phyloP scores from a whole-genome alignment of 2,113 vertebrate species.

The Chitala chitala region DNA sequence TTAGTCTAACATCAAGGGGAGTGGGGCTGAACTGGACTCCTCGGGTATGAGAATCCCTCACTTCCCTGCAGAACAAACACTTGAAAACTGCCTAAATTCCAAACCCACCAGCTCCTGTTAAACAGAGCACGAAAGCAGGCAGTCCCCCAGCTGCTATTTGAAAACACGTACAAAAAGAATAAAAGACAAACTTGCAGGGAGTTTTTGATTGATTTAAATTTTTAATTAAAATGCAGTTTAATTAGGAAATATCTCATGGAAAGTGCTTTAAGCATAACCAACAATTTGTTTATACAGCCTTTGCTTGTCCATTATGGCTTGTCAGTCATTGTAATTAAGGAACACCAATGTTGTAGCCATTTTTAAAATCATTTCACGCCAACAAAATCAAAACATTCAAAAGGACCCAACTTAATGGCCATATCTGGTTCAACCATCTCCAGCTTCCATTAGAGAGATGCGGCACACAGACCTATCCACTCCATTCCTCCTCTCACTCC shows the following conservation, averaged over 20 bases:
- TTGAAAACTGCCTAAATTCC: background rate
- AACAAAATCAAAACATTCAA: background rate
- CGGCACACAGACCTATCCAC: conserved; percentile 45
- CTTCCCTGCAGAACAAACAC: background rate
- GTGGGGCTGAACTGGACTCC: background rate
- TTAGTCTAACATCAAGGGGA: no score
- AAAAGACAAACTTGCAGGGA: no score
- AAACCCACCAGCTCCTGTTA: no score
- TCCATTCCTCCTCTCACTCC: conserved; percentile 68
- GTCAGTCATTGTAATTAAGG: background rate
- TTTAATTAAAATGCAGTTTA: no score
- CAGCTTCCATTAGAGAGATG: conserved; percentile 41
- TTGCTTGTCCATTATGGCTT: no score
- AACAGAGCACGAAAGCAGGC: no score
- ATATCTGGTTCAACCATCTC: conserved; percentile 24
- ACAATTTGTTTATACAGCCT: background rate
- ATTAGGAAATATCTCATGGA: no score
- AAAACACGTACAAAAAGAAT: no score
- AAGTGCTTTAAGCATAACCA: no score
- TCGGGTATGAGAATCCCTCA: no score
- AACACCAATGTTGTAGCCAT: background rate
- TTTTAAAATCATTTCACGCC: background rate
- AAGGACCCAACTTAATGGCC: background rate
- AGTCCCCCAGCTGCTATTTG: no score
- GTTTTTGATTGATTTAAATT: no score